Base-by-base conservation (phyloP, 2,797 vertebrate genomes). In the Florisuga fusca region DNA sequence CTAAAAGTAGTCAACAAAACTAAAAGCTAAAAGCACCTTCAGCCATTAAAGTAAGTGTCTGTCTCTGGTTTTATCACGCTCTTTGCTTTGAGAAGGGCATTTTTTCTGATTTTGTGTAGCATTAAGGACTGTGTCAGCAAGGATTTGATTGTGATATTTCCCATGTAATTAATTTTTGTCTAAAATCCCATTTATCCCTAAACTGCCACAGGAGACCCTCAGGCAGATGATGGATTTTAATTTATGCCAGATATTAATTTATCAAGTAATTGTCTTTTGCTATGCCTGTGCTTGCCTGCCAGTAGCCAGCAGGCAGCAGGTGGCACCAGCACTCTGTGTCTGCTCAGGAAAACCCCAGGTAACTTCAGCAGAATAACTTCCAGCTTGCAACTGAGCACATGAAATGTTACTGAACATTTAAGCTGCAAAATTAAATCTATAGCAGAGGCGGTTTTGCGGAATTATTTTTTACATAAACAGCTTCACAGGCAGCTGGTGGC, bases 261-360 rank as follows among this genome's bases (percentile, higher is more conserved):
- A n/a, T 25, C 43, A 11, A 16, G 46, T 5, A 0, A 2, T 29
- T 27, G 31, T 21, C 27, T 63, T 67, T 10, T 8, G 77, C 6
- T 58, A 1, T 7, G 75, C 33, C 46, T 5, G 77, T 2, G 43
- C 67, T 20, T 33, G 41, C 38, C 73, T 58, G 84, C 17, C 46
- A 4, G 1, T 2, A 7, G 21, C 14, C 26, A 51, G 48, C 12
- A 9, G 17, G 80, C 96, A 4, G 94, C 95, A 97, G 97, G 61
- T 96, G 97, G 97, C 97, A 97, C 87, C 95, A 95, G 93, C 68
- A 3, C 20, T n/a, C 75, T 33, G 75, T 6, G 54, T 36, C 57
- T 16, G 16, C 3, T 23, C 41, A 2, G 31, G 12, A 10, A 10
- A 21, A 20, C 43, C 2, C 0, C 36, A 2, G 0, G 3, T 2